phyloP scores from a whole-genome alignment of 2,888 invertebrate species.

The Nowickia ferox region DNA sequence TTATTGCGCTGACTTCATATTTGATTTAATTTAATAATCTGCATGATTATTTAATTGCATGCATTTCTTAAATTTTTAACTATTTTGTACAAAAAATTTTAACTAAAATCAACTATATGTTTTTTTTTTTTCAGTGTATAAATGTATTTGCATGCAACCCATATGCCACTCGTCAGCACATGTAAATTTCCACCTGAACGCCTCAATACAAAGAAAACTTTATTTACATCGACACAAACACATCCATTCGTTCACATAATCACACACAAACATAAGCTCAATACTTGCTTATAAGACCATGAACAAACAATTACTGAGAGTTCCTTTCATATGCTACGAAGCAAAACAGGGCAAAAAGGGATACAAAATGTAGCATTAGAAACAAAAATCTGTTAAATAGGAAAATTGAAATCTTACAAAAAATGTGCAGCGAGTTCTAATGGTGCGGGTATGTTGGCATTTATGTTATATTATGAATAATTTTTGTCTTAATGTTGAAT shows the following conservation, averaged over 20 bases:
- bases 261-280: constrained; percentile 17
- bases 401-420: not conserved
- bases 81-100: too few relatives aligned
- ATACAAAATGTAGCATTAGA: not conserved
- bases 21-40: too few relatives aligned
- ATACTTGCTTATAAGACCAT: constrained; percentile 61
- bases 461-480: too few relatives aligned
- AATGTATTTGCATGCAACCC: constrained; percentile 65
- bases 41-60: too few relatives aligned
- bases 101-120: too few relatives aligned
- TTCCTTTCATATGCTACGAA: constrained; percentile 44
- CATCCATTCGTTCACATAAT: constrained; percentile 7
- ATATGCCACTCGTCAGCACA: constrained; percentile 71
- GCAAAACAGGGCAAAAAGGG: not conserved
- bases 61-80: too few relatives aligned
- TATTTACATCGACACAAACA: constrained; percentile 39
- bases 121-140: not conserved
- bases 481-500: too few relatives aligned
- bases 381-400: not conserved
- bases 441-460: too few relatives aligned
- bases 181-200: constrained; percentile 71
- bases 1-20: too few relatives aligned
- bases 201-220: constrained; percentile 57
- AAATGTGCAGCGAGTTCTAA: not conserved
- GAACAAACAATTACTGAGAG: constrained; percentile 66